Base-by-base conservation (phyloP, 2,888 invertebrate species). In the Cephus sareptanus region DNA sequence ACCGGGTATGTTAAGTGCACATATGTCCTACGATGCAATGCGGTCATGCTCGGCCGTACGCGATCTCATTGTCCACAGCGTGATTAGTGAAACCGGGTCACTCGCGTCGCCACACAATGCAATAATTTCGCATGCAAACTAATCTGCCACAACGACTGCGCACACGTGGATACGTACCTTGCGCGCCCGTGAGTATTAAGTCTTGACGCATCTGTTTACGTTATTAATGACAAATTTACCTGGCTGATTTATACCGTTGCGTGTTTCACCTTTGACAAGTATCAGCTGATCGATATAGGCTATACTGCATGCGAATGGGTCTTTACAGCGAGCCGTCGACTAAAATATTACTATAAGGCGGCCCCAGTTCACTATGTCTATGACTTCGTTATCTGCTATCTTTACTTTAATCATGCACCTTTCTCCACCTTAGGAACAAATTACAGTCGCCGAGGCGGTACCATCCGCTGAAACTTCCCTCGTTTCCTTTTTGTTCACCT, bases 51-150 rank as follows among this genome's bases (percentile, higher is more conserved):
- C 80, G 83, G 77, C 79, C 81, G 83, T 85, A 83, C 82, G 82
- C 85, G 84, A 87, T 85, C 84, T 87, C 85, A 86, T 87, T 87
- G 86, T 87, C 82, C 82, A 81, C 82, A 77, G 82, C 81, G 83
- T 84, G 86, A 87, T 87, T 87, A 86, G 83, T 81, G 81, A 86
- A 87, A 86, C 83, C 84, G 84, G 87, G 87, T 87, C 87, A 87
- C 81, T 86, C 81, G 83, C 83, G 82, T 84, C 79, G 83, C 83
- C 80, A 82, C 85, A 82, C 85, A 82, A 83, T 86, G 83, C 83
- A 87, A 87, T 87, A 84, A 82, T 85, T 83, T 81, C 81, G 82
- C 83, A 83, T 85, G 86, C 84, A 86, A 86, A 85, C 83, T 84
- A 87, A 87, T 87, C 86, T 84, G 81, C 82, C 56, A 56, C 23